Evolutionary conservation across 1,140 invertebrate species (phyloP), one percentile per base, ranked within the genome.

Genomic region (Diabrotica virgifera): DNA sequence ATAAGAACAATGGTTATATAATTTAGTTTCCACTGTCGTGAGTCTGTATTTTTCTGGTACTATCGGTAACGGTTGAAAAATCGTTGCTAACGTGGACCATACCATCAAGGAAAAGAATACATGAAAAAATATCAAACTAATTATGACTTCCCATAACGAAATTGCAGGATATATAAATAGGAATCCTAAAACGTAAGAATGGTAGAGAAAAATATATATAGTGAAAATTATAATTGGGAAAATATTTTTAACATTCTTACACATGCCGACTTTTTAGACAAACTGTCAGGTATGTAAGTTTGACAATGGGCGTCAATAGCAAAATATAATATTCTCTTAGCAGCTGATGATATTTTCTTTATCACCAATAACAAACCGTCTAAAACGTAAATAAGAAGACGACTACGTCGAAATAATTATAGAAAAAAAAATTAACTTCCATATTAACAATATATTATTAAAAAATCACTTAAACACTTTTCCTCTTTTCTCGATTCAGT

Each of bases 111-210:
- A 46, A 37, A 50, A 59, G 10, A 59, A 24, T 12, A 46, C 5
- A 38, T 59, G 12, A 35, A 50, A 59, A n/a, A 51, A 10, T 13
- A 59, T 5, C 8, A 24, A 10, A 51, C 35, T 14, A 7, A 51
- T 5, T 14, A 50, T 12, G 5, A 46, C 8, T 14, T 59, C 5
- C 8, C 7, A 6, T 36, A 35, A 7, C 8, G 12, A 10, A 8
- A 13, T 46, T 10, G 14, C 7, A 11, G 12, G 9, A 5, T 46
- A 5, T n/a, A 46, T 6, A 12, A 46, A 50, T 40, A 36, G 14
- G 35, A 59, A 59, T 59, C 12, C 37, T 10, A 59, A 46, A n/a
- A 59, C 10, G 58, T 59, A 59, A 11, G 38, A 38, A 11, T 59
- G 58, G 38, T 59, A 59, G 7, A 35, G 12, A 12, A 54, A 54